These are phyloP conservation scores for Phaedon cochleariae DNA, from an alignment of 2,888 invertebrate genomes.

Conservation along the genomic window DNA sequence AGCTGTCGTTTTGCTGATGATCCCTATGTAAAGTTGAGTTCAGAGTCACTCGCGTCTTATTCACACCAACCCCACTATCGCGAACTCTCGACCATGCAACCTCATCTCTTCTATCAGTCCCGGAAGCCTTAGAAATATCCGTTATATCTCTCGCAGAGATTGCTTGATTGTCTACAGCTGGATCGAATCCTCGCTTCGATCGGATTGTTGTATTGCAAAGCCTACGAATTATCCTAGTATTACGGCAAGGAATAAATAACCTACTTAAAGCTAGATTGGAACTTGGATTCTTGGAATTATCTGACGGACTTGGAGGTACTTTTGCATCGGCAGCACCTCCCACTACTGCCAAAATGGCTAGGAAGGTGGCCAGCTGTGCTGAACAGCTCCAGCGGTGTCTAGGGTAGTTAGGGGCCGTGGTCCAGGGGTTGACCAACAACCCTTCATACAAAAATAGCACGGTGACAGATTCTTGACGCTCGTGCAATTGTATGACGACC, in stretches of 20 bases:
- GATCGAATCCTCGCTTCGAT: slow-evolving; percentile 29
- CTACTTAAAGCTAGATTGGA: slow-evolving; percentile 58
- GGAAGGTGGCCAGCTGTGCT: slow-evolving; percentile 55
- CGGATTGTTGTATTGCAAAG: slow-evolving; percentile 39
- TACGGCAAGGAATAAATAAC: slow-evolving; percentile 50
- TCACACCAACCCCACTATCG: slow-evolving; percentile 35
- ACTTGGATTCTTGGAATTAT: slow-evolving; percentile 54
- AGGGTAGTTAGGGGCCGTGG: slow-evolving; percentile 53
- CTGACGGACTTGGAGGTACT: slow-evolving; percentile 51
- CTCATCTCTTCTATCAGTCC: not conserved
- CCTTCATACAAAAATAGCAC: slow-evolving; percentile 56
- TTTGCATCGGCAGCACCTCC: slow-evolving; percentile 61
- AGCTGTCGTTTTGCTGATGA: slow-evolving; percentile 39
- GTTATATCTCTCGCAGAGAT: slow-evolving; percentile 42
- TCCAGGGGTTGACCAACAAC: slow-evolving; percentile 56
- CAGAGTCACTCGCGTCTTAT: slow-evolving; percentile 39
- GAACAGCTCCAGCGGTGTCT: slow-evolving; percentile 47
- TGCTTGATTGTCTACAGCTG: slow-evolving; percentile 30
- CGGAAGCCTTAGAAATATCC: slow-evolving; percentile 23
- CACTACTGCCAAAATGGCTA: slow-evolving; percentile 65
- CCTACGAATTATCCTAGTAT: slow-evolving; percentile 55
- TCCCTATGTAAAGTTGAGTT: slow-evolving; percentile 26
- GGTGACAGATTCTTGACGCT: slow-evolving; percentile 43
- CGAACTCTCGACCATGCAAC: not conserved
- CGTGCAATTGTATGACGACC: slow-evolving; percentile 17